phyloP scores from a whole-genome alignment of 2,797 vertebrate species.

The Tragelaphus eurycerus region DNA sequence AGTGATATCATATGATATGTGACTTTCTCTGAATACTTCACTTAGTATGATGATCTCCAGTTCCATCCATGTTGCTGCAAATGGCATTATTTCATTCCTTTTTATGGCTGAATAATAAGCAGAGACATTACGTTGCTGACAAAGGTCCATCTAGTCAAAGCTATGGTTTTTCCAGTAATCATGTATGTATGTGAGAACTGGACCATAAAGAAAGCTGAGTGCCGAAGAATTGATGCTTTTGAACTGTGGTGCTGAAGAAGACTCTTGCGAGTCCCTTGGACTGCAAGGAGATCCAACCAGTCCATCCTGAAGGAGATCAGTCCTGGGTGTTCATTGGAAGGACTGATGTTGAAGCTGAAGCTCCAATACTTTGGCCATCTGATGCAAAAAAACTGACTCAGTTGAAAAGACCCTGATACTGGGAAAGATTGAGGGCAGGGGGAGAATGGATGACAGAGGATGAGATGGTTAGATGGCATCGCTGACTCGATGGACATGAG shows the following conservation, averaged over 20 bases:
- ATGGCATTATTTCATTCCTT: not conserved
- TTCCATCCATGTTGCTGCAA: not conserved
- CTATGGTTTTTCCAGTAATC: not conserved
- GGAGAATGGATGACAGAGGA: not conserved
- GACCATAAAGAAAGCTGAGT: not conserved
- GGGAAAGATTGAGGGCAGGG: not conserved
- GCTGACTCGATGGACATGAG: rapidly evolving
- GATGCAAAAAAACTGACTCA: not conserved
- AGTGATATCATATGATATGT: not conserved
- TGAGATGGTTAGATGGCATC: not conserved
- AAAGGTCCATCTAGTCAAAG: not conserved
- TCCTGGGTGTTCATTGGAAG: not conserved
- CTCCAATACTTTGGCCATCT: not conserved
- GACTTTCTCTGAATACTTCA: not conserved
- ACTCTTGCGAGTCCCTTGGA: not conserved
- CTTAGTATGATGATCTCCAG: not conserved
- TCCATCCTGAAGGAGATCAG: not conserved
- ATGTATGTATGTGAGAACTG: not conserved
- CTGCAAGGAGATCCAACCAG: not conserved
- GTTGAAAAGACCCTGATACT: not conserved
- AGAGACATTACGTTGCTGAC: not conserved
- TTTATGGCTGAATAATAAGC: not conserved
- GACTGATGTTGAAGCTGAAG: not conserved
- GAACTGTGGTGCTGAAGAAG: not conserved
- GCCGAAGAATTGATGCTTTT: not conserved